Base-by-base conservation (phyloP, 2,888 invertebrate genomes). In the Rhopalosiphum nymphaeae region DNA sequence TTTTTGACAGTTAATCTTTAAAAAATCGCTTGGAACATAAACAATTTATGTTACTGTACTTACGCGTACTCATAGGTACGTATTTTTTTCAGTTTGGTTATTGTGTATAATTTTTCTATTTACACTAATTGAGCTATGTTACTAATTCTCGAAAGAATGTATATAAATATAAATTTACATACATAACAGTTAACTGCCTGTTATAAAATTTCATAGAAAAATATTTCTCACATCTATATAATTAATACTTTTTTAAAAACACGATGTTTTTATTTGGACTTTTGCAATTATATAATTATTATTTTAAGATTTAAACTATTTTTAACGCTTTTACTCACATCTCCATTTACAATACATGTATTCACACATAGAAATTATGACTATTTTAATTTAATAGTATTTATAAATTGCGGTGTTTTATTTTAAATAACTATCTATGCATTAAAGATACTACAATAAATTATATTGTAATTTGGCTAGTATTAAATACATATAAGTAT, bases 1-100 rank as follows among this genome's bases (percentile, higher is more conserved):
- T 78, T 78, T 46, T 88, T 88, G 53, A 88, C 87, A 88, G 53
- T 21, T n/a, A 49, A 88, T 88, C 49, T 88, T 46, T n/a, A 49
- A 46, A 87, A 87, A 87, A n/a, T 49, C 16, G 9, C 36, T 78
- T 21, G 9, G 78, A 36, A 78, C 21, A 78, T 78, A 78, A 78
- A 42, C 67, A 78, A 78, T 78, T 78, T 78, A 36, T 78, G 36
- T 36, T 67, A 78, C 78, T 36, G 36, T 78, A 21, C 21, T 36
- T 21, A 42, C 78, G 78, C 36, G 78, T 78, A 21, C 78, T 36
- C 36, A 36, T 78, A 21, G 21, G 36, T 78, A 78, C 21, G 21
- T 25, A 78, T 78, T 78, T 42, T 78, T 78, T 21, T 9, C 78
- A 21, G 16, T 78, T 78, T 9, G 21, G 78, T 78, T 36, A 29